Base-by-base conservation (phyloP, 2,797 vertebrate genomes). In the Micromesistius poutassou region DNA sequence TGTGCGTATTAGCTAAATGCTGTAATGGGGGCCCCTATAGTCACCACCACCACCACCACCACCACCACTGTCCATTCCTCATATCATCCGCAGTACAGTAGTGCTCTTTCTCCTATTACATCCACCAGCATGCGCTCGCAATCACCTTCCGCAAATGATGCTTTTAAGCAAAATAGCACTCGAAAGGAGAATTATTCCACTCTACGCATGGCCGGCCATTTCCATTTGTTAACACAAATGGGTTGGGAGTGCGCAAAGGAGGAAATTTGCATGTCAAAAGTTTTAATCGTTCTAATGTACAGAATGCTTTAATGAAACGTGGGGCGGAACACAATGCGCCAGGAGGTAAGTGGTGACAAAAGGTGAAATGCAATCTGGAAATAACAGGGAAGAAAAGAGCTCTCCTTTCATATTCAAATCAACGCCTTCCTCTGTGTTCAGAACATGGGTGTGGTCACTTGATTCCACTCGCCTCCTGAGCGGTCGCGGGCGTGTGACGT, bases 361-460 rank as follows among this genome's bases (percentile, higher is more conserved):
- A 83, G 77, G 83, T 78, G 76, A 89, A 82, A 89, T 88, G 82
- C 89, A 89, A 91, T 91, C 88, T 92, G 85, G 79, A 91, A 86
- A 91, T 89, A 91, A 88, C 80, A 75, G 82, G 19, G 38, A 76
- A 80, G 82, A 12, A 62, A 77, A 80, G 82, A 85, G 85, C 81
- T 90, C 88, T 90, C 50, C 6, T 92, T 92, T 91, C 88, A 90
- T 90, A 91, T 92, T 92, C 82, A 89, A 90, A 92, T 92, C 75
- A 25, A 19, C 77, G 75, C 78, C 9, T 9, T n/a, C 82, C 86
- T 80, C 86, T 89, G 83, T 82, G 85, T 84, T 84, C 74, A 76
- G 79, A 85, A 72, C 84, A 86, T 90, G 92, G 91, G 92, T 90
- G 92, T 91, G 89, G 91, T 84, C 35, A 80, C 42, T n/a, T 75